These are phyloP conservation scores for Oryzias celebensis DNA, from an alignment of 2,113 vertebrate species.

Conservation along the genomic window DNA sequence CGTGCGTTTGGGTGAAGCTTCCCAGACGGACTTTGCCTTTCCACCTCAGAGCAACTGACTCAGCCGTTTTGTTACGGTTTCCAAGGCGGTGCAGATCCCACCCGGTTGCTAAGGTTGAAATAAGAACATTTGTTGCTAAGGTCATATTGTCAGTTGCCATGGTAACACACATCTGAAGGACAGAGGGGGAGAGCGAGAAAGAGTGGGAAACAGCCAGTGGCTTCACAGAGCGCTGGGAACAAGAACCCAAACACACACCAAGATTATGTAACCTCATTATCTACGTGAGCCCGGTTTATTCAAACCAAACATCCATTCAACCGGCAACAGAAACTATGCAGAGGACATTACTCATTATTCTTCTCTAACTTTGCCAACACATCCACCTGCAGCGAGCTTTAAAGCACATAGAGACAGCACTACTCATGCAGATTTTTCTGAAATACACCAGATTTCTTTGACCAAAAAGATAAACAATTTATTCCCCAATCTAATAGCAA, in stretches of 20 bases:
- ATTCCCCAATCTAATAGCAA: slow-evolving; percentile 42
- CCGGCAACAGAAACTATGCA: neutral
- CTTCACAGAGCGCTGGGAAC: slow-evolving; percentile 11
- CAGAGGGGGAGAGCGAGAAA: slow-evolving; percentile 6
- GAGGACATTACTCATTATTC: too few relatives aligned
- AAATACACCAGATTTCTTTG: slow-evolving; percentile 10
- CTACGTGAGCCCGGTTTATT: neutral
- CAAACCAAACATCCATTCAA: neutral
- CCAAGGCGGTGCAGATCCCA: slow-evolving; percentile 56
- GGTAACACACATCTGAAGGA: slow-evolving; percentile 42
- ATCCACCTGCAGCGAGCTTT: too few relatives aligned
- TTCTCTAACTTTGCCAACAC: too few relatives aligned
- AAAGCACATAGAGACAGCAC: neutral
- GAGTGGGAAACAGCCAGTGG: neutral
- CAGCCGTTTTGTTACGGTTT: slow-evolving; percentile 54
- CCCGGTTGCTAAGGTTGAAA: slow-evolving; percentile 50
- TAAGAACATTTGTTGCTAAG: slow-evolving; percentile 47
- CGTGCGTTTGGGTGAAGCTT: too few relatives aligned
- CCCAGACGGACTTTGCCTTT: slow-evolving; percentile 20
- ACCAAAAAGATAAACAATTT: slow-evolving; percentile 48
- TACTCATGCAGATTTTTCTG: neutral
- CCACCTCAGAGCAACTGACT: slow-evolving; percentile 49
- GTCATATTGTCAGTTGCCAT: slow-evolving; percentile 50
- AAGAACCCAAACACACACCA: slow-evolving; percentile 3
- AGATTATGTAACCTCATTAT: neutral